Evolutionary conservation across 2,888 invertebrate genomes (phyloP).

Genomic region (Tupiocoris notatus): DNA sequence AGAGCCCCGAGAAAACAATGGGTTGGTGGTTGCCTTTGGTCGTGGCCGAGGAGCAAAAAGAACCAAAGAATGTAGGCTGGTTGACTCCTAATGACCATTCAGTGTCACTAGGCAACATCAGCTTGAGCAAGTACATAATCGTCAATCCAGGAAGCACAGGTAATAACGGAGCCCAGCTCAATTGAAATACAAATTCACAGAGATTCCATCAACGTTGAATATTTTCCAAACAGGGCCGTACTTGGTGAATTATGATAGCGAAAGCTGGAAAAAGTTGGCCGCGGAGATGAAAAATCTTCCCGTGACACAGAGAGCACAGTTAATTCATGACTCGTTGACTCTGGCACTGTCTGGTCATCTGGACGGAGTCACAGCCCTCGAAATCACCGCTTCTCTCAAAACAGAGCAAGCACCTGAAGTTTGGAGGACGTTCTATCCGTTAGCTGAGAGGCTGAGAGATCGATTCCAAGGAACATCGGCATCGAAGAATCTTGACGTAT

Average conservation of each 20-base stretch:
- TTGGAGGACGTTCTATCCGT: conserved; percentile 81
- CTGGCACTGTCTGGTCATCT: conserved; percentile 75
- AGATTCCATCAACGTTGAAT: neutral
- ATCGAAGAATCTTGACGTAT: conserved; percentile 71
- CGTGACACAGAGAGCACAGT: conserved; percentile 64
- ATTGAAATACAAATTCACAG: neutral
- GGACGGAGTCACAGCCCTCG: conserved; percentile 71
- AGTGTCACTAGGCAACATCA: conserved; percentile 42
- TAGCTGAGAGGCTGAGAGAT: conserved; percentile 75
- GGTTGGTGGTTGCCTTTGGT: conserved; percentile 49
- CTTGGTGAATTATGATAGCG: conserved; percentile 76
- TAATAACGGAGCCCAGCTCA: conserved; percentile 51
- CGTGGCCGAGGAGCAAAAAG: conserved; percentile 36
- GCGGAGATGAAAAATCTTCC: conserved; percentile 59
- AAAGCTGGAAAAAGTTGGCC: conserved; percentile 74
- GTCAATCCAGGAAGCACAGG: conserved; percentile 83
- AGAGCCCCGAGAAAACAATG: conserved; percentile 43
- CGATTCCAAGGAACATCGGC: conserved; percentile 64
- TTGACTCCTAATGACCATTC: conserved; percentile 38
- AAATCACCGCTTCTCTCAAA: conserved; percentile 75
- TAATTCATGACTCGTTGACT: conserved; percentile 76
- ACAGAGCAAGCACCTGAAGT: conserved; percentile 72
- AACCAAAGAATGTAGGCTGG: conserved; percentile 43
- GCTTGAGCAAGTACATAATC: conserved; percentile 57
- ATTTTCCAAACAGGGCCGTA: conserved; percentile 63